phyloP scores from a whole-genome alignment of 2,797 vertebrate genomes.

The Rhabdophis nuchalis region DNA sequence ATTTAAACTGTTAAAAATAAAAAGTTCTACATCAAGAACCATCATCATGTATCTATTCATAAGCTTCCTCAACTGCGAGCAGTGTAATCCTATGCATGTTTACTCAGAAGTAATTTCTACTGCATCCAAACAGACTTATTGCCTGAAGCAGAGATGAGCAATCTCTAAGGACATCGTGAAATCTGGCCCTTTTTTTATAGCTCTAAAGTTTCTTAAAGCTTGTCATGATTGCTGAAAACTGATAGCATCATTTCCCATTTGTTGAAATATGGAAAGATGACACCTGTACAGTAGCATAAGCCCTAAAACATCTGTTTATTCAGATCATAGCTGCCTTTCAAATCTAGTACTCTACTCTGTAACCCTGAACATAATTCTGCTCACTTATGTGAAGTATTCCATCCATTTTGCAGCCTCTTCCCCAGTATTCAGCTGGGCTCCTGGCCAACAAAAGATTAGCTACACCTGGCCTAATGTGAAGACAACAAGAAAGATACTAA shows the following conservation, averaged over 20 bases:
- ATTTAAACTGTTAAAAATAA: neutral
- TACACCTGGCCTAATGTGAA: neutral
- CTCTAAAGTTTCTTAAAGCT: neutral
- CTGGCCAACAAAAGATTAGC: neutral
- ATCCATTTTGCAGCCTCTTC: neutral
- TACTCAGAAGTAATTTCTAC: neutral
- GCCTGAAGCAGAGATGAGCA: neutral
- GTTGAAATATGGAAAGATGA: neutral
- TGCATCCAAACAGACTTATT: neutral
- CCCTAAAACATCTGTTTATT: neutral
- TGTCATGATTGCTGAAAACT: neutral
- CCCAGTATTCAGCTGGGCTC: neutral
- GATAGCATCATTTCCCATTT: neutral
- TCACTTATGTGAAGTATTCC: neutral
- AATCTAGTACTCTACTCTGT: neutral
- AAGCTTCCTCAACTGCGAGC: neutral
- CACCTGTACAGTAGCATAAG: neutral
- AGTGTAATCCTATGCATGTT: neutral
- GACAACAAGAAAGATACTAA: neutral
- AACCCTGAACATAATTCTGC: neutral
- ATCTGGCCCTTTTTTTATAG: neutral
- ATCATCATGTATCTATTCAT: neutral
- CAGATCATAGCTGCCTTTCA: neutral
- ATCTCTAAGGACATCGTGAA: neutral
- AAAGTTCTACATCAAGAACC: neutral